Percentiles rank a stretch among this genome's conserved stretches.
Conservation (phyloP, 30 jellyfish, hydroid and myxozoan species). For the Phacellophora camtschatica region DNA sequence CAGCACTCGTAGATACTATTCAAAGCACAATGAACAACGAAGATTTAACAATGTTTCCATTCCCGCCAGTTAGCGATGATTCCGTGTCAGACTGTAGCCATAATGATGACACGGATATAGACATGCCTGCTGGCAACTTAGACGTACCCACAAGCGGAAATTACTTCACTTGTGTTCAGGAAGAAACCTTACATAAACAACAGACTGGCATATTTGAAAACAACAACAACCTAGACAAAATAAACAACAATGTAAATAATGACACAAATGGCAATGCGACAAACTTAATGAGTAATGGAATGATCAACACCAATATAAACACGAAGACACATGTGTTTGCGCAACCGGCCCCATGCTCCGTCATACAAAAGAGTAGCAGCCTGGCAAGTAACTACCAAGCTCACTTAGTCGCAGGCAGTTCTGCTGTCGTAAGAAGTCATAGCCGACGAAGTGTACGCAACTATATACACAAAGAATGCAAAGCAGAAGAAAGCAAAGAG, state of each 20-base stretch:
- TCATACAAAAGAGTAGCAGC: conserved; percentile 2
- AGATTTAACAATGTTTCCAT: conserved; percentile 80
- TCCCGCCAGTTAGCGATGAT: conserved; percentile 73
- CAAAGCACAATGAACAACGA: conserved; percentile 58
- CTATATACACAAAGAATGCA: neutral
- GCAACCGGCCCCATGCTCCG: conserved; percentile 28
- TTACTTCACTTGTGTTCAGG: conserved; percentile 39
- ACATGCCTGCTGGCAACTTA: conserved; percentile 20
- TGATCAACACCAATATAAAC: neutral
- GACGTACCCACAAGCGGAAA: conserved; percentile 12
- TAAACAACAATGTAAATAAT: neutral
- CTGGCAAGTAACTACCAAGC: neutral
- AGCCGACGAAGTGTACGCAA: neutral
- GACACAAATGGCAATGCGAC: conserved; percentile 10
- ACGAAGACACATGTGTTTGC: neutral
- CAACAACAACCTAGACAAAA: conserved; percentile 19
- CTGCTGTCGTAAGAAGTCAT: neutral
- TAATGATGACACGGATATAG: conserved; percentile 43
- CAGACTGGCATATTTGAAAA: neutral
- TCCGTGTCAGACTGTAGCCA: conserved; percentile 74
- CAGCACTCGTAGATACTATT: conserved; percentile 71
- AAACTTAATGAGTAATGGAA: neutral
- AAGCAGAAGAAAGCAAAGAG: conserved; percentile 14
- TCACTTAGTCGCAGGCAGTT: conserved; percentile 18
- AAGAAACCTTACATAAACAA: neutral